Percentiles rank a stretch among this genome's conserved stretches.
Conservation (phyloP, 2,797 vertebrate genomes). For the Fringilla coelebs region DNA sequence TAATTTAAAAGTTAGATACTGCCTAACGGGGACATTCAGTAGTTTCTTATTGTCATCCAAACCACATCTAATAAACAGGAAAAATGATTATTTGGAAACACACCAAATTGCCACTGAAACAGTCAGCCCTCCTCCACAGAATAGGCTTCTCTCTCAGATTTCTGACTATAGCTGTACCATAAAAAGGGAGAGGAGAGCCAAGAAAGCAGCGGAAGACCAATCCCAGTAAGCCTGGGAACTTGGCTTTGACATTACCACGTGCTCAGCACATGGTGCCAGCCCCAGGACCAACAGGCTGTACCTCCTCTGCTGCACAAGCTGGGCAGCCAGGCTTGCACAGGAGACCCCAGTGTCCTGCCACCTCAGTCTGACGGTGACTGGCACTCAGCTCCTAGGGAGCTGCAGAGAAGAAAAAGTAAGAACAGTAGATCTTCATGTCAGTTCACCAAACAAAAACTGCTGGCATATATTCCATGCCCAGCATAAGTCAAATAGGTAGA, state of each 20-base stretch:
- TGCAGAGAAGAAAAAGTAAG: background rate
- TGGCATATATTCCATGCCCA: background rate
- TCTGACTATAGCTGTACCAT: background rate
- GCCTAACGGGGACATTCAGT: background rate
- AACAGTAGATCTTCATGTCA: background rate
- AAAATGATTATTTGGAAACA: background rate
- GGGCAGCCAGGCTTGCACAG: background rate
- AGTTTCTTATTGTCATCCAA: background rate
- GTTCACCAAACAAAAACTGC: background rate
- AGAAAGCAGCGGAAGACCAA: background rate
- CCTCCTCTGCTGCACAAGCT: background rate
- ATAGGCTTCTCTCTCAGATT: background rate
- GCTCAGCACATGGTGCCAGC: background rate
- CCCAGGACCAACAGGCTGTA: background rate
- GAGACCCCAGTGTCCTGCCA: background rate
- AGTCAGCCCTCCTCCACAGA: background rate
- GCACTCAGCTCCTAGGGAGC: accelerated
- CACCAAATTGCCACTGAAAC: background rate
- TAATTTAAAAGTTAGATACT: background rate
- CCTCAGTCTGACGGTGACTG: accelerated
- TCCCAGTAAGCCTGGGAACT: background rate
- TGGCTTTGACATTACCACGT: accelerated
- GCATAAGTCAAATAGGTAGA: background rate
- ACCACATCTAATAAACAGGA: background rate
- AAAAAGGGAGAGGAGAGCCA: background rate